Base-by-base conservation (phyloP, 2,113 vertebrate species). In the Burhinus bistriatus region DNA sequence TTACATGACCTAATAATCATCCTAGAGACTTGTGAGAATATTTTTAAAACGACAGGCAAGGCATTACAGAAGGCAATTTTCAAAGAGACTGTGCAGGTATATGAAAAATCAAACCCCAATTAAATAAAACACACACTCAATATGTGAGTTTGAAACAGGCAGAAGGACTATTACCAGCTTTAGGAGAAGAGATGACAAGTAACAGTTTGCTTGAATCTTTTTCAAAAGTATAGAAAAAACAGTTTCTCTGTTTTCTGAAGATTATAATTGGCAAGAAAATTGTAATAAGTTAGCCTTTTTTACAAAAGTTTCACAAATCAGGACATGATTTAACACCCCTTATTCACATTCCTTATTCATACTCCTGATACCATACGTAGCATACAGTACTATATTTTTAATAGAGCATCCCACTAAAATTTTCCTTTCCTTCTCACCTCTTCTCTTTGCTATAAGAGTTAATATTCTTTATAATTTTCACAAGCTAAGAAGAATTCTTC, bases 321-420 rank as follows among this genome's bases (percentile, higher is more conserved):
- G 2, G 4, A 12, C 22, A n/a, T 12, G 2, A 30, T 13, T 57
- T 59, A 59, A 52, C 2, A 5, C 1, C 9, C 3, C 4, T 44
- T 54, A 49, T 75, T 81, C 16, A 64, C 30, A 42, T 22, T 59
- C 9, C 6, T 55, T 36, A 38, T 85, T 68, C 51, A 65, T 5
- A 7, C 4, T 44, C 22, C 7, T 57, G 25, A 68, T 45, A 32
- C 10, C 45, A 23, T 55, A 8, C 18, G 1, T 26, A 75, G 12
- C 9, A 59, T n/a, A 32, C 1, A 4, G 0, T 38, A 52, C 5
- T 27, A 3, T 27, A 57, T 32, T 92, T 57, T 85, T 76, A 32
- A 80, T 34, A 71, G 20, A 79, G 5, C 3, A 72, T 26, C 44
- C 27, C 25, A 52, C 12, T 69, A 66, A 81, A 36, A 44, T 58